These are phyloP conservation scores for Lytechinus variegatus DNA, from an alignment of 35 echinoderm and acorn worm species.

Conservation along the genomic window DNA sequence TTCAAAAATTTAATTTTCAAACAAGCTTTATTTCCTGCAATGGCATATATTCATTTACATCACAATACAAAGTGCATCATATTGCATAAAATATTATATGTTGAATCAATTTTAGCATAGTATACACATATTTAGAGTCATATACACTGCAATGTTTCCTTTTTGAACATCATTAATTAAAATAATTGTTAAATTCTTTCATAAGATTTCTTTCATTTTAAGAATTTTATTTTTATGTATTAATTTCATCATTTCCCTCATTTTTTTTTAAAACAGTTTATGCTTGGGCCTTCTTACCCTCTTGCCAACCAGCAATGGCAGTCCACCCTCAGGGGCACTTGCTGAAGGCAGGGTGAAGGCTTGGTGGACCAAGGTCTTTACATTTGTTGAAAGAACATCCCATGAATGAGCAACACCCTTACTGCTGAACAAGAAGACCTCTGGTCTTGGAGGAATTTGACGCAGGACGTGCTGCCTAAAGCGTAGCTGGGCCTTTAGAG, in stretches of 20 bases:
- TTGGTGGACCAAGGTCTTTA: slow-evolving; percentile 5
- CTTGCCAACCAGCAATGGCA: slow-evolving; percentile 48
- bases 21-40: slow-evolving; percentile 42
- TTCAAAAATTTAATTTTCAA: background rate
- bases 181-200: background rate
- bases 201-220: background rate
- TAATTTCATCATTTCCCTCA: background rate
- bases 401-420: slow-evolving; percentile 16
- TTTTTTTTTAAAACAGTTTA: background rate
- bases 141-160: background rate
- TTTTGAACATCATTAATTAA: background rate
- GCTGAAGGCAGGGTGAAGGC: slow-evolving; percentile 20
- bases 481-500: slow-evolving; percentile 33
- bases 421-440: slow-evolving; percentile 23
- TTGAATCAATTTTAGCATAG: background rate
- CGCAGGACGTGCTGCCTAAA: slow-evolving; percentile 45
- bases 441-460: background rate
- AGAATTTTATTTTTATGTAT: background rate
- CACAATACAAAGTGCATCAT: no score
- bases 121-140: slow-evolving; percentile 1
- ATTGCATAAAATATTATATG: background rate
- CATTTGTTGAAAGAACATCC: background rate
- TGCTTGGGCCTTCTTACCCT: slow-evolving; percentile 33
- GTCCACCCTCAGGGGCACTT: slow-evolving; percentile 25
- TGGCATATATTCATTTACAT: slow-evolving; percentile 15